Conservation (phyloP, 2,797 vertebrate species). For the Graptemys geographica region DNA sequence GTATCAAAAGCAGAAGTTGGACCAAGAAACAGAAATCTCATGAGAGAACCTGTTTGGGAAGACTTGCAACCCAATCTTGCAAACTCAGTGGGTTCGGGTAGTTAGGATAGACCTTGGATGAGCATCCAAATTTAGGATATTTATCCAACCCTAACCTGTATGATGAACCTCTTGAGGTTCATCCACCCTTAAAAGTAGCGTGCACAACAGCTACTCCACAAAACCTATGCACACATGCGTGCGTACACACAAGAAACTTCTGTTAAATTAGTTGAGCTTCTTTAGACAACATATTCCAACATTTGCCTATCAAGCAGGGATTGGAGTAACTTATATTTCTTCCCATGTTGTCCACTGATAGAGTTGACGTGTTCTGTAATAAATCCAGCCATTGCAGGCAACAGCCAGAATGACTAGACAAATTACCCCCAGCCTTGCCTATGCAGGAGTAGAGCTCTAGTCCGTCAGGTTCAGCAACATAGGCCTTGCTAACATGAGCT, state of each 20-base stretch:
- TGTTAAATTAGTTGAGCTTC: not conserved
- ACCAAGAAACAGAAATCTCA: not conserved
- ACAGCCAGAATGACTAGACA: not conserved
- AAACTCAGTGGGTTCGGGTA: fast-evolving
- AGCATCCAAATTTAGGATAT: fast-evolving
- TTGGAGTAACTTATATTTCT: not conserved
- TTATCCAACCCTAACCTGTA: not conserved
- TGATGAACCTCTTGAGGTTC: not conserved
- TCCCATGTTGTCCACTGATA: not conserved
- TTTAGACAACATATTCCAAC: not conserved
- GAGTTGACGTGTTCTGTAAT: not conserved
- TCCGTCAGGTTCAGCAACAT: not conserved
- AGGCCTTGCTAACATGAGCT: not conserved
- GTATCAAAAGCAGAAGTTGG: not conserved
- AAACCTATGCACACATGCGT: no score
- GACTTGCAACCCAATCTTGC: fast-evolving
- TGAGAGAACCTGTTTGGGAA: not conserved
- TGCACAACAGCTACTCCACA: no score
- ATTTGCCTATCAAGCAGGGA: not conserved
- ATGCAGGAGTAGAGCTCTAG: not conserved
- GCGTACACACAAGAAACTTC: not conserved
- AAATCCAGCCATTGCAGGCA: not conserved
- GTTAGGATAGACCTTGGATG: not conserved
- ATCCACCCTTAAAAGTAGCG: not conserved
- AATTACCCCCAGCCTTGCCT: not conserved